These are phyloP conservation scores for Camponotus floridanus DNA, from an alignment of 1,140 invertebrate genomes.

Conservation along the genomic window DNA sequence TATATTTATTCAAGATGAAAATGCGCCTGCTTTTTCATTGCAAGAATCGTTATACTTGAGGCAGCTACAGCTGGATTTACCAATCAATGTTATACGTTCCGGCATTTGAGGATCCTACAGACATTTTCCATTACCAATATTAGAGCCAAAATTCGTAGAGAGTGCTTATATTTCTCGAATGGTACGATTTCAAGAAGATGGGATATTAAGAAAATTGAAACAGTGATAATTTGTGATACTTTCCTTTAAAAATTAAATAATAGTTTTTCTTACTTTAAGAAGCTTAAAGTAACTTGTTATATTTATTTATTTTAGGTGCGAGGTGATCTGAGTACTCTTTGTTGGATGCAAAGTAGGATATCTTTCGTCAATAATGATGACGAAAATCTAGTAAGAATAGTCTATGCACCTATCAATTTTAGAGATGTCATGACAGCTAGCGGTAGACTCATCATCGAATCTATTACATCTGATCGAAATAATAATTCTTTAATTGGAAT, in stretches of 20 bases:
- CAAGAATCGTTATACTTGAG: slow-evolving; percentile 88
- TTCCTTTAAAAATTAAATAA: neutral
- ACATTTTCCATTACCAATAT: slow-evolving; percentile 87
- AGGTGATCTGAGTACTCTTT: slow-evolving; percentile 94
- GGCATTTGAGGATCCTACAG: slow-evolving; percentile 94
- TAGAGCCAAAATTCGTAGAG: slow-evolving; percentile 82
- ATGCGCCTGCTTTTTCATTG: slow-evolving; percentile 89
- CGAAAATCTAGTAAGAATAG: slow-evolving; percentile 85
- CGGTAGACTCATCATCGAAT: slow-evolving; percentile 90
- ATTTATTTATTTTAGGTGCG: slow-evolving; percentile 82
- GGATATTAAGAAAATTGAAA: neutral
- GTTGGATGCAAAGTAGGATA: slow-evolving; percentile 91
- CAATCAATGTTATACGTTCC: slow-evolving; percentile 90
- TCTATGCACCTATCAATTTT: slow-evolving; percentile 91
- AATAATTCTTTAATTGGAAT: slow-evolving; percentile 91
- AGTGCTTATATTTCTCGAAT: slow-evolving; percentile 93
- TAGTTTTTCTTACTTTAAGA: neutral
- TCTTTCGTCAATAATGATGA: slow-evolving; percentile 71
- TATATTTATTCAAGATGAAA: slow-evolving; percentile 89
- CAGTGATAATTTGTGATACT: too few relatives aligned
- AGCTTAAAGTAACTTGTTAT: neutral
- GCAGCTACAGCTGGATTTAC: slow-evolving; percentile 90
- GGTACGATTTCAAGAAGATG: slow-evolving; percentile 68
- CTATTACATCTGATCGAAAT: slow-evolving; percentile 87
- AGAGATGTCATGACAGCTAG: slow-evolving; percentile 92